Conservation (phyloP, 2,113 vertebrate genomes). For the Nycticorax nycticorax region DNA sequence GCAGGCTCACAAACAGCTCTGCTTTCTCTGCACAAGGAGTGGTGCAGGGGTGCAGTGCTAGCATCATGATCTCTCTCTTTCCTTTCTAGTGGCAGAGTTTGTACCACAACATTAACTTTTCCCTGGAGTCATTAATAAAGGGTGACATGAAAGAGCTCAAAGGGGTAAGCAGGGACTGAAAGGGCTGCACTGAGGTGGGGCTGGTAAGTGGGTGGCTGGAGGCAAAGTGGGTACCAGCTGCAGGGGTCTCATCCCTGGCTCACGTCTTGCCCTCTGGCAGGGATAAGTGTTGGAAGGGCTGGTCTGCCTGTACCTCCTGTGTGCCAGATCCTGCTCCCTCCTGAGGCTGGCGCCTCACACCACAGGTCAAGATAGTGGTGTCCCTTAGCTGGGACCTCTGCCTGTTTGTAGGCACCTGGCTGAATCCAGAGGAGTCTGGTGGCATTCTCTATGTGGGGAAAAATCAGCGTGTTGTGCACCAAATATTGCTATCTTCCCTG, state of each 20-base stretch:
- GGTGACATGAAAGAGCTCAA: slow-evolving; percentile 77
- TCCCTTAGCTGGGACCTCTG: background rate
- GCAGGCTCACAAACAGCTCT: background rate
- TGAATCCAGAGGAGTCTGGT: background rate
- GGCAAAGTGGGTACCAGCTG: background rate
- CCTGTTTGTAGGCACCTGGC: background rate
- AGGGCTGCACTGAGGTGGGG: background rate
- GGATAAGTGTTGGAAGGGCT: background rate
- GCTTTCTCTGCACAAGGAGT: background rate
- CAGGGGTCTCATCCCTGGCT: no score
- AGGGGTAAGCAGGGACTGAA: slow-evolving; percentile 66
- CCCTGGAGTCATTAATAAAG: slow-evolving; percentile 75
- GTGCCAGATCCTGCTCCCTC: background rate
- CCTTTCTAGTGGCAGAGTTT: slow-evolving; percentile 73
- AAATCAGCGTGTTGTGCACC: background rate
- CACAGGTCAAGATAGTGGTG: background rate
- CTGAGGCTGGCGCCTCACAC: background rate
- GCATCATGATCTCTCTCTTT: background rate
- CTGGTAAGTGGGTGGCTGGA: background rate
- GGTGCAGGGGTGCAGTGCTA: no score
- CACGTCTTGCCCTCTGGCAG: background rate
- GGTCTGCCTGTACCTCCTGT: background rate
- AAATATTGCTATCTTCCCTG: background rate
- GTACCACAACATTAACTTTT: slow-evolving; percentile 76
- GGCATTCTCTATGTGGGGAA: background rate